phyloP scores from a whole-genome alignment of 2,113 vertebrate species.

The Pluvialis apricaria region DNA sequence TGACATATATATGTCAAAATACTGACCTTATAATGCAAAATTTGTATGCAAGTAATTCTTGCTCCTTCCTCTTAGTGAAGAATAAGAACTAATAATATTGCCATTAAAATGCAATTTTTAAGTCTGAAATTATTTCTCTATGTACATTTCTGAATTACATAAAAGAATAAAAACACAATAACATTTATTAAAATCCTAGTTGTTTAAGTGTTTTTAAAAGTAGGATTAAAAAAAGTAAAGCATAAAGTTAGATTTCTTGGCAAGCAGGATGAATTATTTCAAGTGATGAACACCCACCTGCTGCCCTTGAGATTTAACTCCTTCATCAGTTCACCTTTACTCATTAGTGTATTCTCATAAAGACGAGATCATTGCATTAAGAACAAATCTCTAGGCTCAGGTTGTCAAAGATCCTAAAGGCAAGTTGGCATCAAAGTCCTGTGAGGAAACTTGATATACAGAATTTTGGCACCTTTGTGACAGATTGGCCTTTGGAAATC shows the following conservation, averaged over 20 bases:
- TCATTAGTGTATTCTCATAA: background rate
- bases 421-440: background rate
- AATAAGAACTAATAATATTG: background rate
- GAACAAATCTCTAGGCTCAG: background rate
- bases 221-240: background rate
- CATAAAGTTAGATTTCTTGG: background rate
- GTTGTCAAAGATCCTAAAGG: background rate
- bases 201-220: background rate
- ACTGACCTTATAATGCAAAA: background rate
- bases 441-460: background rate
- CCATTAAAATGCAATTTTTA: background rate
- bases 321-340: background rate
- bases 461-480: background rate
- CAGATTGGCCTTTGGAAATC: background rate
- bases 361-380: background rate
- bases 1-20: background rate
- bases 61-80: background rate
- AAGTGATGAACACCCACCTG: background rate
- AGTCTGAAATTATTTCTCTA: background rate
- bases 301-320: background rate
- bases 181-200: background rate
- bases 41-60: background rate
- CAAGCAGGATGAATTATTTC: background rate
- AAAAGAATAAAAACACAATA: background rate
- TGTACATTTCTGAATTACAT: background rate